Percentiles rank a stretch among this genome's conserved stretches.
These are phyloP conservation scores for Conger conger DNA, from an alignment of 2,113 vertebrate species.

Conservation along the genomic window DNA sequence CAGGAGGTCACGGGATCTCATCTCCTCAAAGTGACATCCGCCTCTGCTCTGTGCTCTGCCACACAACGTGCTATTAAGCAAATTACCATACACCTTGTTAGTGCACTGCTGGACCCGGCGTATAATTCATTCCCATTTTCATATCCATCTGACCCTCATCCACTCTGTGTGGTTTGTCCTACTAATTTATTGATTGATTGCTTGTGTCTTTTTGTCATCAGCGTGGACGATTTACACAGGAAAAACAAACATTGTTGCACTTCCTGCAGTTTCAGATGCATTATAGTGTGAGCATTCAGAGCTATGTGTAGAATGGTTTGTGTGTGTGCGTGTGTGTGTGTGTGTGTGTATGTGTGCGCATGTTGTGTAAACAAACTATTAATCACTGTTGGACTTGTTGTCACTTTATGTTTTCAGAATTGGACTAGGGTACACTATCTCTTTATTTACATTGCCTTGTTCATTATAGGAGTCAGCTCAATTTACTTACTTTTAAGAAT, in stretches of 20 bases:
- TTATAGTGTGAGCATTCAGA: not conserved
- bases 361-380: slow-evolving; percentile 13
- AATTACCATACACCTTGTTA: slow-evolving; percentile 37
- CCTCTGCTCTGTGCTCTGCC: not conserved
- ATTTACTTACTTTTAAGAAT: slow-evolving; percentile 62
- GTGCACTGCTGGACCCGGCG: slow-evolving; percentile 12
- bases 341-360: slow-evolving; percentile 19
- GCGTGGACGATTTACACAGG: slow-evolving; percentile 10
- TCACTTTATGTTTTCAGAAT: slow-evolving; percentile 40
- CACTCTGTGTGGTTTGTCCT: slow-evolving; percentile 22
- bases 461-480: slow-evolving; percentile 58
- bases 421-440: slow-evolving; percentile 44
- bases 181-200: slow-evolving; percentile 47
- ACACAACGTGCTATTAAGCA: slow-evolving; percentile 40
- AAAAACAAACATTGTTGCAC: slow-evolving; percentile 20
- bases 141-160: slow-evolving; percentile 24
- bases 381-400: slow-evolving; percentile 27
- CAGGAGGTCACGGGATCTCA: slow-evolving; percentile 40
- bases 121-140: slow-evolving; percentile 29
- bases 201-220: slow-evolving; percentile 27
- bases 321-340: slow-evolving; percentile 23
- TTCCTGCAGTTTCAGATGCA: not conserved
- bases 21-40: slow-evolving; percentile 34
- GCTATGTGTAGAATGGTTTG: not conserved
- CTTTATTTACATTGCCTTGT: slow-evolving; percentile 66